Conservation (phyloP, 1,140 invertebrate species). For the Vanessa tameamea region DNA sequence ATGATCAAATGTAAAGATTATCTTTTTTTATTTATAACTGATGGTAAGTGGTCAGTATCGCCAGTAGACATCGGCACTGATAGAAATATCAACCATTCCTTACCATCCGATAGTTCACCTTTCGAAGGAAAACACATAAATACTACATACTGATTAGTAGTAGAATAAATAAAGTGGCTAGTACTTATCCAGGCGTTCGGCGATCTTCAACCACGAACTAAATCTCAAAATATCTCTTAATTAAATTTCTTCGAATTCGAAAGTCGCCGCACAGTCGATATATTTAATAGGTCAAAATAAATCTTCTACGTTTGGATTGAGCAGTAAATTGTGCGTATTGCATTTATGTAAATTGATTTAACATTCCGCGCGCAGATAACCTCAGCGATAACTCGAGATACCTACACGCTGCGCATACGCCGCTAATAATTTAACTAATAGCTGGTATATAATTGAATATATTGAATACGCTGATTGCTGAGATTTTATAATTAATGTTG, state of each 20-base stretch:
- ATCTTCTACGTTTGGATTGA: constrained; percentile 27
- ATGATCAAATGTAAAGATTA: too few species aligned
- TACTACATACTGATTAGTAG: too few species aligned
- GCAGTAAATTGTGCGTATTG: constrained; percentile 39
- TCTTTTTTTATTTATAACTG: too few species aligned
- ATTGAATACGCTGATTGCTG: constrained; percentile 2
- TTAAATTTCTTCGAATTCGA: constrained; percentile 4
- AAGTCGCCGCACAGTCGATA: constrained; percentile 6
- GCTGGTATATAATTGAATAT: neutral
- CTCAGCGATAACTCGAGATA: constrained; percentile 41
- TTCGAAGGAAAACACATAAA: too few species aligned
- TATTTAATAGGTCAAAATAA: constrained; percentile 39
- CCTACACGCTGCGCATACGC: constrained; percentile 27
- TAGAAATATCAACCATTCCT: too few species aligned
- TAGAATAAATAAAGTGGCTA: too few species aligned
- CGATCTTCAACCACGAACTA: too few species aligned
- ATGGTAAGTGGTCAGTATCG: too few species aligned
- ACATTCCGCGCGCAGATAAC: constrained; percentile 42
- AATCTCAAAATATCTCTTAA: neutral
- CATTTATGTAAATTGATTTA: constrained; percentile 49
- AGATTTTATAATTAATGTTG: constrained; percentile 14
- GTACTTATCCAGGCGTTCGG: too few species aligned
- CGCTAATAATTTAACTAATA: constrained; percentile 37
- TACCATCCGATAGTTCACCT: too few species aligned
- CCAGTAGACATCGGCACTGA: too few species aligned